Percentiles rank a stretch among this genome's conserved stretches.
Evolutionary conservation across 2,888 invertebrate genomes (phyloP).

Genomic region (Liodrosophila aerea): DNA sequence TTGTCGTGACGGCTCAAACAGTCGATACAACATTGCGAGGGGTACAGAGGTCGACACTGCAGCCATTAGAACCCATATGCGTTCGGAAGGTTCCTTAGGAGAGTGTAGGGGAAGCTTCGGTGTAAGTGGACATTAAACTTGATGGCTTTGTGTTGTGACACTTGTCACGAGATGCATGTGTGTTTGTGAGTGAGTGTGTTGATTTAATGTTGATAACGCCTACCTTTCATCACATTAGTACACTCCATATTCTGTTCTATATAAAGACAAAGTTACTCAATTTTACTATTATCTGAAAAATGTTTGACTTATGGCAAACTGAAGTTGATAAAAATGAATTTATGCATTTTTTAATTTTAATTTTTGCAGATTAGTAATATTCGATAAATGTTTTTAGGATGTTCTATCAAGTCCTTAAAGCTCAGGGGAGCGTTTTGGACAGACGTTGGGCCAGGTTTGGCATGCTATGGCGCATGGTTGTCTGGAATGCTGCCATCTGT

Average conservation of each 20-base stretch:
- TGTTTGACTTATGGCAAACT: conserved; percentile 1
- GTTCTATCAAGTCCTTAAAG: no score
- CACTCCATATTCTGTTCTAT: conserved; percentile 21
- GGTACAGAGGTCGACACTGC: conserved; percentile 5
- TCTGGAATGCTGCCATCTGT: no score
- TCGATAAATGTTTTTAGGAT: no score
- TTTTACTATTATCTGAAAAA: not conserved
- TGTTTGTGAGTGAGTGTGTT: conserved; percentile 12
- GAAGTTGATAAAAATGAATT: no score
- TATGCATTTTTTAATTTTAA: no score
- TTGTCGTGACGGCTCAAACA: conserved; percentile 22
- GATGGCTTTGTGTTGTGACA: conserved; percentile 67
- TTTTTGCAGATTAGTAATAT: no score
- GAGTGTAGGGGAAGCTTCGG: conserved; percentile 9
- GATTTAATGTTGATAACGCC: conserved; percentile 45
- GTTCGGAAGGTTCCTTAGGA: conserved; percentile 18
- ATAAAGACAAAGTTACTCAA: conserved; percentile 2
- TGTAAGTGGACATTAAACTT: conserved; percentile 67
- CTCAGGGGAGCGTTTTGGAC: no score
- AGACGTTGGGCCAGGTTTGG: no score
- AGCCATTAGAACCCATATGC: conserved; percentile 52
- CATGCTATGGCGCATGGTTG: no score
- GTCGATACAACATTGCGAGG: conserved; percentile 27
- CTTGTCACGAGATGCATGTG: conserved; percentile 50
- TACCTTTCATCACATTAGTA: conserved; percentile 48